Evolutionary conservation across 1,140 invertebrate genomes (phyloP).

Genomic region (Luehdorfia chinensis): DNA sequence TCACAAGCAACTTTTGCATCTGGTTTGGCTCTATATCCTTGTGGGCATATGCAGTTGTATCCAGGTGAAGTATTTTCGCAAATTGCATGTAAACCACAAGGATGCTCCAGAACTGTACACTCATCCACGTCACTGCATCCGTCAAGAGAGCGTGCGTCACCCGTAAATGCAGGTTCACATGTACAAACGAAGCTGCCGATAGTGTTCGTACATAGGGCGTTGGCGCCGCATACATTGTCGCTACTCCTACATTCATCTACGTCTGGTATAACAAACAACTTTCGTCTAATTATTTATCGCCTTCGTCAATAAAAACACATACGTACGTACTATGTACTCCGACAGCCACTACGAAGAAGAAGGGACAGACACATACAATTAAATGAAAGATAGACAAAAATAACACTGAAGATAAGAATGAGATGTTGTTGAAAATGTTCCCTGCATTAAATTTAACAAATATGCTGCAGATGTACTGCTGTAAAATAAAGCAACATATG

Average conservation of each 20-base stretch:
- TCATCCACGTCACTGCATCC: conserved; percentile 95
- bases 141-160: conserved; percentile 83
- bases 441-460: not conserved
- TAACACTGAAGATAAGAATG: conserved; percentile 26
- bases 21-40: conserved; percentile 91
- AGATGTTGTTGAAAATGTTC: conserved; percentile 22
- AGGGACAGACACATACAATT: conserved; percentile 45
- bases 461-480: conserved; percentile 2
- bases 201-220: conserved; percentile 92
- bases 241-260: conserved; percentile 92
- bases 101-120: conserved; percentile 86
- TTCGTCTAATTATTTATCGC: conserved; percentile 49
- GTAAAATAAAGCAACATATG: conserved; percentile 11
- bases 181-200: conserved; percentile 90
- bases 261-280: conserved; percentile 81
- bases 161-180: conserved; percentile 90
- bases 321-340: conserved; percentile 59
- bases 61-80: conserved; percentile 93
- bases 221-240: conserved; percentile 85
- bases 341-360: conserved; percentile 66
- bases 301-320: conserved; percentile 26
- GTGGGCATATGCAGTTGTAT: conserved; percentile 91
- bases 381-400: conserved; percentile 33
- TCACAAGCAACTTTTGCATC: conserved; percentile 90
- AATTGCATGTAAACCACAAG: conserved; percentile 91